Conservation (phyloP, 2,888 invertebrate genomes). For the Thymelicus lineola region DNA sequence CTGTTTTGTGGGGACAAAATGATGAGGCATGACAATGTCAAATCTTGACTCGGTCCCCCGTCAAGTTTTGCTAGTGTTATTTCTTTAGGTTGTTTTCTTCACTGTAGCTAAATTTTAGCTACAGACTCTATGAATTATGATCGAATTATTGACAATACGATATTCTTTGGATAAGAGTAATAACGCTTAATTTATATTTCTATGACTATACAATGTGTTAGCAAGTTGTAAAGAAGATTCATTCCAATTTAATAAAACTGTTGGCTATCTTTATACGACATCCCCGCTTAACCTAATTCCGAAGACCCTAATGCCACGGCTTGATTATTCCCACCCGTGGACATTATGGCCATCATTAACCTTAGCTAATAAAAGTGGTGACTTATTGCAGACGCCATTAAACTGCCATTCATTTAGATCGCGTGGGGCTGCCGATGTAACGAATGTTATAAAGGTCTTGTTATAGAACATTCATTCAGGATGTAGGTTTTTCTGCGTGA, state of each 20-base stretch:
- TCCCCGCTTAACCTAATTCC: constrained; percentile 36
- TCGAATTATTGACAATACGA: no score
- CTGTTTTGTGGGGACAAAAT: neutral
- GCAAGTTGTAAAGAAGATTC: no score
- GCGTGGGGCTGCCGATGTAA: constrained; percentile 4
- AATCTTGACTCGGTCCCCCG: constrained; percentile 6
- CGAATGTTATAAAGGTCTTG: constrained; percentile 2
- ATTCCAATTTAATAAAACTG: no score
- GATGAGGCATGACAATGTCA: constrained; percentile 8
- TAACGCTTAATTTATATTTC: no score
- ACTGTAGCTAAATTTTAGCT: no score
- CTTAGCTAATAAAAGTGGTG: constrained; percentile 35
- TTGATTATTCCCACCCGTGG: constrained; percentile 38
- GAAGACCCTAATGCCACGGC: constrained; percentile 21
- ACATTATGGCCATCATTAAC: constrained; percentile 34
- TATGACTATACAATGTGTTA: no score
- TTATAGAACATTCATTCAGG: neutral
- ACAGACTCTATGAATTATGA: no score
- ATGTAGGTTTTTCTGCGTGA: no score
- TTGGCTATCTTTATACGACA: neutral
- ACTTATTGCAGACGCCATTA: constrained; percentile 32
- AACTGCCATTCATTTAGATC: constrained; percentile 17
- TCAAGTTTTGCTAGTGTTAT: constrained; percentile 4
- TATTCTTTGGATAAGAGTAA: no score
- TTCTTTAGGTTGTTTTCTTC: no score